phyloP scores from a whole-genome alignment of 2,113 vertebrate genomes.

The Pseudopipra pipra region DNA sequence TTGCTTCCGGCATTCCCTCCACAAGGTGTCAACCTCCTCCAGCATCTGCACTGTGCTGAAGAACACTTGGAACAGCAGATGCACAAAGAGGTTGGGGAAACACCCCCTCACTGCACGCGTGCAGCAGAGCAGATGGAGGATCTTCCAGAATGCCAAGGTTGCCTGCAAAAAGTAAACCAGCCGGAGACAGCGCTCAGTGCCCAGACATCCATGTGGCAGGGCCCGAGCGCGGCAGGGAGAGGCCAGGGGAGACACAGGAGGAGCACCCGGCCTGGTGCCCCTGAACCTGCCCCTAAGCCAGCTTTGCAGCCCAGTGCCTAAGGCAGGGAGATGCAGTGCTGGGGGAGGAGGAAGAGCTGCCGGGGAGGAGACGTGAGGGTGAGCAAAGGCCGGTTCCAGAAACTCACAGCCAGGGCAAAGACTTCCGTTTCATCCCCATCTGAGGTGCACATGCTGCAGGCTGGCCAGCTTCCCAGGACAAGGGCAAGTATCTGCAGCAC shows the following conservation, averaged over 20 bases:
- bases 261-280: background rate
- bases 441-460: background rate
- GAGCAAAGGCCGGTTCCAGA: background rate
- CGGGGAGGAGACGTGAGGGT: no score
- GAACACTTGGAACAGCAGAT: no score
- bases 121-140: no score
- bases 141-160: background rate
- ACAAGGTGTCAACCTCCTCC: no score
- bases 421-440: background rate
- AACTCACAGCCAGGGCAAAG: background rate
- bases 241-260: background rate
- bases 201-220: no score
- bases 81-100: no score
- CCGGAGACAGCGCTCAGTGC: background rate
- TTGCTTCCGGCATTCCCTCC: no score
- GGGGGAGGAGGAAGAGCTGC: background rate
- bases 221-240: fast-evolving
- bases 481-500: background rate
- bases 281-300: background rate
- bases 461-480: background rate
- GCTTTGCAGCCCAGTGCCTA: background rate
- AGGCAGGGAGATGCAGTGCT: background rate
- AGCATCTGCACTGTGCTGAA: no score
- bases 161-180: background rate
- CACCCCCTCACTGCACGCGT: no score